Evolutionary conservation across 2,888 invertebrate genomes (phyloP), one percentile per base, ranked within the genome.

Genomic region (Emmelina monodactyla): DNA sequence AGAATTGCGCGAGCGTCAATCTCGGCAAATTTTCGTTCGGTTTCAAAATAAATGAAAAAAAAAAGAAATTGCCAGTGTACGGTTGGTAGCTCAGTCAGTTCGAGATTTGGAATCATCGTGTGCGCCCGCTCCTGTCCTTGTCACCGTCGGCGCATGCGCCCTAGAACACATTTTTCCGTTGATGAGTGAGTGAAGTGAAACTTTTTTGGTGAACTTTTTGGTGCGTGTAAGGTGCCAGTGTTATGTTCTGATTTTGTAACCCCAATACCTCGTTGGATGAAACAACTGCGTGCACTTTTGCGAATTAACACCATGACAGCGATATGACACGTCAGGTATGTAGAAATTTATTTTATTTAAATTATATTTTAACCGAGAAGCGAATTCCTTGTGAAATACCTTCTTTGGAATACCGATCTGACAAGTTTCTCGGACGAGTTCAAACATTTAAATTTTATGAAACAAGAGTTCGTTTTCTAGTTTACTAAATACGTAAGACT

Each of bases 11-110:
- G 25, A 25, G 11, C 25, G 25, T 25, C 25, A 25, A 25, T 25
- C 25, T 25, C 25, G 25, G 25, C 25, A 25, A 25, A 25, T 25
- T 25, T 25, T 25, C 25, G 25, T 25, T 25, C n/a, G 25, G 25
- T 25, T 25, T 25, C 25, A 25, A 25, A 25, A 25, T 25, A 25
- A 25, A 25, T 25, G 11, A 25, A n/a, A n/a, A 25, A 25, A 19
- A 19, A 25, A 25, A 25, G 25, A 25, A 25, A 25, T 25, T 25
- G 11, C 25, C 25, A 3, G 25, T n/a, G n/a, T 25, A 25, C 25
- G 25, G 25, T 25, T 25, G 25, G 25, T 25, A 25, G 25, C 19
- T 25, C 25, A 25, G n/a, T n/a, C n/a, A n/a, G 25, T 25, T 25
- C 25, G 25, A 25, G 25, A 25, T 25, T 25, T 25, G 25, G 11